Base-by-base conservation (phyloP, 2,888 invertebrate genomes). In the Ormyrus labotus region DNA sequence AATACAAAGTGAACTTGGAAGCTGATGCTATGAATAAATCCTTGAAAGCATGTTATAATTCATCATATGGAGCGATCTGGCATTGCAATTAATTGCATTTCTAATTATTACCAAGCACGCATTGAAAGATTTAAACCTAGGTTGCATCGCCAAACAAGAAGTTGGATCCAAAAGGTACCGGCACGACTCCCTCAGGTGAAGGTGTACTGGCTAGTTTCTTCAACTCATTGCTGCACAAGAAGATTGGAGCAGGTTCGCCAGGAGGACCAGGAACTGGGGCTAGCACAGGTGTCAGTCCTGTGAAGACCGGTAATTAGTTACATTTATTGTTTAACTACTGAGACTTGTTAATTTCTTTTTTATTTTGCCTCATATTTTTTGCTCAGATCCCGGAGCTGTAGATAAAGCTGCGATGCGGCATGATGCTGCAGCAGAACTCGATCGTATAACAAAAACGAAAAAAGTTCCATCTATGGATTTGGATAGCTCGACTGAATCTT, bases 131-230 rank as follows among this genome's bases (percentile, higher is more conserved):
- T 83, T 78, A 73, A 83, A 83, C 79, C 45, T 82, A 90, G 90
- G 90, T 90, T 51, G 88, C 91, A 92, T 95, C 87, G 92, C 94
- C 75, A 95, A 97, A 92, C 92, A 96, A 87, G 93, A 94, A 91
- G 91, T 92, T 91, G 92, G 93, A 83, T 86, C 93, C 95, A 0
- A 91, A 91, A 84, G 90, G 91, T 57, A 89, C 91, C 6, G 90
- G 91, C 4, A 94, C 94, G 87, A 94, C 96, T 73, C 95, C 96
- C 4, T 95, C 96, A 74, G 96, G 96, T 82, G 98, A 98, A 92
- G 97, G 98, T 81, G 98, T 99, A 75, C 92, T 99, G 83, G 99
- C 99, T 10, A 99, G 96, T 92, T 99, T 99, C 94, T 99, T 99
- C 93, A 99, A 99, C 93, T 98, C 98, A 83, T 93, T 99, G 88